Percentiles rank a stretch among this genome's conserved stretches.
These are phyloP conservation scores for Leptinotarsa peninsularis DNA, from an alignment of 2,888 invertebrate species.

Conservation along the genomic window DNA sequence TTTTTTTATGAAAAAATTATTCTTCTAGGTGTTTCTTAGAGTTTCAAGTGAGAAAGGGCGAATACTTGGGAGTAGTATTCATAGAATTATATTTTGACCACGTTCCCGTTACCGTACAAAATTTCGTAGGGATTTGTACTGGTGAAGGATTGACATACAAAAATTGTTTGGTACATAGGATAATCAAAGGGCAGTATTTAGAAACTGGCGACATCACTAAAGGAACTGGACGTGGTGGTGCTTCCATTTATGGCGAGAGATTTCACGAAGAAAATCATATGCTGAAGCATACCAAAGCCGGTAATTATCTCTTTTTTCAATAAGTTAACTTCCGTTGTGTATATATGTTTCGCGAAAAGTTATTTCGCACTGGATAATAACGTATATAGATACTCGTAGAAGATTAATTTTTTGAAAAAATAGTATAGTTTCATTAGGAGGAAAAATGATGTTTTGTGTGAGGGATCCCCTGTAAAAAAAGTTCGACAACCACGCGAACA, in stretches of 20 bases:
- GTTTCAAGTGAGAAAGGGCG: slow-evolving; percentile 60
- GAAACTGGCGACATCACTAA: slow-evolving; percentile 70
- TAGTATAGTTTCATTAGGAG: too few species aligned
- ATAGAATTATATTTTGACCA: slow-evolving; percentile 64
- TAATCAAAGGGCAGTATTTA: slow-evolving; percentile 67
- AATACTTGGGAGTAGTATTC: slow-evolving; percentile 60
- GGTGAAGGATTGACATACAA: slow-evolving; percentile 58
- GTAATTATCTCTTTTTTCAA: slow-evolving; percentile 47
- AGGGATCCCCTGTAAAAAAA: too few species aligned
- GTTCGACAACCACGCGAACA: too few species aligned
- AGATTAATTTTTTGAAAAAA: too few species aligned
- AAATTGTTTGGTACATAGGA: slow-evolving; percentile 65
- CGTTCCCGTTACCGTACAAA: slow-evolving; percentile 63
- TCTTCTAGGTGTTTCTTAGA: slow-evolving; percentile 61
- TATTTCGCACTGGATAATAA: too few species aligned
- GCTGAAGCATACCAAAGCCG: slow-evolving; percentile 66
- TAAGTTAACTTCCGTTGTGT: too few species aligned
- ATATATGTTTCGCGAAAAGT: too few species aligned
- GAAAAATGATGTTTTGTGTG: too few species aligned
- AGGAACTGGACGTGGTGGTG: slow-evolving; percentile 68
- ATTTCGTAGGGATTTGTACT: slow-evolving; percentile 63
- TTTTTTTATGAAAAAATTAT: background rate
- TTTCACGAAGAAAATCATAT: slow-evolving; percentile 67
- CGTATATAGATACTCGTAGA: too few species aligned
- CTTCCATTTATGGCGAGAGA: slow-evolving; percentile 67